phyloP scores from a whole-genome alignment of 2,888 invertebrate species.

The Synanthedon andrenaeformis region DNA sequence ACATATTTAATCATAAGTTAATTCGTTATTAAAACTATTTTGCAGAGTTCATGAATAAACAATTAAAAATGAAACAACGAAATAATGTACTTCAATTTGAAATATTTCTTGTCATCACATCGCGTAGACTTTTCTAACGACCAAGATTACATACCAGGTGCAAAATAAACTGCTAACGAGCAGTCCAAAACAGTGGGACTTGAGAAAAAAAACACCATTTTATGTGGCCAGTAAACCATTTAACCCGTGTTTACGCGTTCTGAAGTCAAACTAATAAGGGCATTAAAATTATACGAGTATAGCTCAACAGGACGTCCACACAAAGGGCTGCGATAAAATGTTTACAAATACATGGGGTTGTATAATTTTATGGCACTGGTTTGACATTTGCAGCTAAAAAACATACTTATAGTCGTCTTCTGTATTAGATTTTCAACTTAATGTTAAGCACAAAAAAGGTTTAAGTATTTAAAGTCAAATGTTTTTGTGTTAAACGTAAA shows the following conservation, averaged over 20 bases:
- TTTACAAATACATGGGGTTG: constrained; percentile 48
- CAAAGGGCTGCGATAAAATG: constrained; percentile 49
- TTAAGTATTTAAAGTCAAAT: not conserved
- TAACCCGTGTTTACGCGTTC: constrained; percentile 47
- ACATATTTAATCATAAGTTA: too few species aligned
- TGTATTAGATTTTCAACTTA: not conserved
- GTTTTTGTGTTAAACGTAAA: not conserved
- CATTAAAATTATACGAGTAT: constrained; percentile 51
- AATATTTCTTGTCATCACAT: too few species aligned
- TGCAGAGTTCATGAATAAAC: too few species aligned
- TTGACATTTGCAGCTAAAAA: not conserved
- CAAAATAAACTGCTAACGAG: not conserved
- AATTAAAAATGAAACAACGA: too few species aligned
- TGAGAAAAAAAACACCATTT: not conserved
- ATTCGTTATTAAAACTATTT: too few species aligned
- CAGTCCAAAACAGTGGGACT: not conserved
- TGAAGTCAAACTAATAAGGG: constrained; percentile 50
- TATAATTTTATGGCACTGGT: constrained; percentile 46
- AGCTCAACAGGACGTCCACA: constrained; percentile 34
- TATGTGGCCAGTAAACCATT: constrained; percentile 30
- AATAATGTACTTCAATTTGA: too few species aligned
- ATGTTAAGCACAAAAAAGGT: not conserved
- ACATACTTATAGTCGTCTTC: not conserved
- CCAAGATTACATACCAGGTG: not conserved
- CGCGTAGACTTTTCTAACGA: too few species aligned